Evolutionary conservation across 2,113 vertebrate species (phyloP).

Genomic region (Tragelaphus imberbis): DNA sequence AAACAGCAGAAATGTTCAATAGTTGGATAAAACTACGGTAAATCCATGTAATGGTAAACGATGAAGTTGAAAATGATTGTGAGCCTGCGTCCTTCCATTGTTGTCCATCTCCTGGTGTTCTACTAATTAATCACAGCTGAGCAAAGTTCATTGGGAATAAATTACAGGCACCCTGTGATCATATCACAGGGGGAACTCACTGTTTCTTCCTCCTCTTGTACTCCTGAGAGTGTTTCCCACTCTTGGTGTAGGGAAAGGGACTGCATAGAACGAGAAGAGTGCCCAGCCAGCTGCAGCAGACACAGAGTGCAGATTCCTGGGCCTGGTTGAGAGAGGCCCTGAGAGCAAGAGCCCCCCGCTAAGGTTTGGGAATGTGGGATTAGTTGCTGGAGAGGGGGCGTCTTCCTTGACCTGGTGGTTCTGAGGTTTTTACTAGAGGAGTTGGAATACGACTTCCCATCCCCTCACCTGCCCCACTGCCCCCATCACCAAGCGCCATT

Average conservation of each 20-base stretch:
- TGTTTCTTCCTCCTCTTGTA: background rate
- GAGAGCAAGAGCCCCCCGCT: rapidly evolving
- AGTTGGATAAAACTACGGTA: background rate
- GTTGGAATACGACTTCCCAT: background rate
- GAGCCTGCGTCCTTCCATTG: background rate
- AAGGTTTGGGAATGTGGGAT: background rate
- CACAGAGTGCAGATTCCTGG: background rate
- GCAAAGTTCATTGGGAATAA: background rate
- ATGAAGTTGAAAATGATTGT: background rate
- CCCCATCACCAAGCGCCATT: no score
- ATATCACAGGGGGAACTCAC: no score
- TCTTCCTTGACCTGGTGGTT: background rate
- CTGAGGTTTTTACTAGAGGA: no score
- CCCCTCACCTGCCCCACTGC: background rate
- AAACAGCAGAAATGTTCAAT: background rate
- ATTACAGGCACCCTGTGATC: background rate
- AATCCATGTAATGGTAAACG: background rate
- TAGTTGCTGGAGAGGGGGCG: background rate
- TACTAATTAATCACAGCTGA: background rate
- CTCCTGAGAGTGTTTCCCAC: background rate
- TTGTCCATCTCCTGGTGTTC: background rate
- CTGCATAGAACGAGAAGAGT: rapidly evolving
- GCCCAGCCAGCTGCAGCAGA: background rate
- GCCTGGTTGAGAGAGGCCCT: background rate
- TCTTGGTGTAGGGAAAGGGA: background rate